Evolutionary conservation across 2,113 vertebrate genomes (phyloP), one percentile per base, ranked within the genome.

Genomic region (Proterorhinus semilunaris): DNA sequence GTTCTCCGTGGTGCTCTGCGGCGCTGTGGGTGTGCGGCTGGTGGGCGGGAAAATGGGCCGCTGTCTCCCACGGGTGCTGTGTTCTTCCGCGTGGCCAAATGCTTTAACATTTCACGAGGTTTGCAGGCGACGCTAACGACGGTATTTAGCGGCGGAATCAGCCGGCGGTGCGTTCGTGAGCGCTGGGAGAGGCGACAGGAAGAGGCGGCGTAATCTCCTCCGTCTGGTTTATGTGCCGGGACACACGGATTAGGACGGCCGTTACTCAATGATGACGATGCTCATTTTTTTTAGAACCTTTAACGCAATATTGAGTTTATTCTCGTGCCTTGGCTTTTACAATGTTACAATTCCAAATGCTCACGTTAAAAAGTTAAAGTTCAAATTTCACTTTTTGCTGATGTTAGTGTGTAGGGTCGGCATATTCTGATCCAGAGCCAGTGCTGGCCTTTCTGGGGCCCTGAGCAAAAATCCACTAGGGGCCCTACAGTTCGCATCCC

Each of bases 11-110:
- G 17, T 49, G 11, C 55, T 71, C 46, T 65, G 27, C 53, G 48
- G 42, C 16, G 52, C 49, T 49, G 55, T 71, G 52, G 51, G 61
- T 17, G 53, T 42, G 43, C 1, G 50, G 15, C 21, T 8, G 10
- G 66, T 61, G 59, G 36, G 55, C 57, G 72, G 75, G 48, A 66
- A 36, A 57, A 66, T 9, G 0, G 47, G 46, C 59, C 36, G 10
- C 16, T 21, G 69, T 64, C 78, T 49, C 68, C 61, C 78, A 27
- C 1, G 50, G 72, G 65, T 75, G 53, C 65, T 45, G 44, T 45
- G 44, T 10, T 75, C 49, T 55, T 42, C 53, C 11, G 12, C 8
- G 10, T 11, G 16, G 44, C 62, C 15, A 27, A 62, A 66, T 63
- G 44, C 4, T 36, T 63, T 63, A 63, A 63, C 10, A 47, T 63